Evolutionary conservation across 2,113 vertebrate species (phyloP).

Genomic region (Alligator sinensis): DNA sequence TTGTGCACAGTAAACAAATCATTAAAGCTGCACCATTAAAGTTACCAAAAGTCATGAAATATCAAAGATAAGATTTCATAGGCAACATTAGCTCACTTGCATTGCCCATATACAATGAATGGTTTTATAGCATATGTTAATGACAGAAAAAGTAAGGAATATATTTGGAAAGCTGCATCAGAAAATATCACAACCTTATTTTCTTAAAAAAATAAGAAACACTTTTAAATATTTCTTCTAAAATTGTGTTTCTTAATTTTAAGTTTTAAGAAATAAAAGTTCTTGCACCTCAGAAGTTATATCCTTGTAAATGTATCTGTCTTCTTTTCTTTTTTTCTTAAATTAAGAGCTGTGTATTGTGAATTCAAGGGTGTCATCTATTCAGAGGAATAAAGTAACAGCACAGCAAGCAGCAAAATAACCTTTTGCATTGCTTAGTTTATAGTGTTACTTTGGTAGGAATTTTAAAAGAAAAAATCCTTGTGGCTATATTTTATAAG

Average conservation of each 20-base stretch:
- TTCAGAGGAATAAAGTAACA: conserved; percentile 16
- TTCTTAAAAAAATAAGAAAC: too few relatives aligned
- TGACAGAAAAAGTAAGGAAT: neutral
- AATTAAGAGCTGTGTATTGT: too few relatives aligned
- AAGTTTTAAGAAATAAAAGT: too few relatives aligned
- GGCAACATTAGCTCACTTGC: neutral
- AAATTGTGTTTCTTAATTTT: too few relatives aligned
- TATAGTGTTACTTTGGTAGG: neutral
- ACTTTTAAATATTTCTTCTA: too few relatives aligned
- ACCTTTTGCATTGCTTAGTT: neutral
- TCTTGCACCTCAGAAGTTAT: too few relatives aligned
- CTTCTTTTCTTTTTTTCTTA: too few relatives aligned
- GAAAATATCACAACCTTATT: neutral
- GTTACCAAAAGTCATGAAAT: neutral
- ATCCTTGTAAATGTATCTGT: too few relatives aligned
- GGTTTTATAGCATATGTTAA: neutral
- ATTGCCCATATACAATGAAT: neutral
- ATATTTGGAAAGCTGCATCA: neutral
- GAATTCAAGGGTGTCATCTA: neutral
- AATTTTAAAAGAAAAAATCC: neutral
- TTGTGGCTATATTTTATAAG: neutral
- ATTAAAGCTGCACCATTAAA: neutral
- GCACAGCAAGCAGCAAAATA: neutral
- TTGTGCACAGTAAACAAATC: neutral
- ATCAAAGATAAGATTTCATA: neutral